Base-by-base conservation (phyloP, 2,113 vertebrate species). In the Chaetorhynchus papuensis region DNA sequence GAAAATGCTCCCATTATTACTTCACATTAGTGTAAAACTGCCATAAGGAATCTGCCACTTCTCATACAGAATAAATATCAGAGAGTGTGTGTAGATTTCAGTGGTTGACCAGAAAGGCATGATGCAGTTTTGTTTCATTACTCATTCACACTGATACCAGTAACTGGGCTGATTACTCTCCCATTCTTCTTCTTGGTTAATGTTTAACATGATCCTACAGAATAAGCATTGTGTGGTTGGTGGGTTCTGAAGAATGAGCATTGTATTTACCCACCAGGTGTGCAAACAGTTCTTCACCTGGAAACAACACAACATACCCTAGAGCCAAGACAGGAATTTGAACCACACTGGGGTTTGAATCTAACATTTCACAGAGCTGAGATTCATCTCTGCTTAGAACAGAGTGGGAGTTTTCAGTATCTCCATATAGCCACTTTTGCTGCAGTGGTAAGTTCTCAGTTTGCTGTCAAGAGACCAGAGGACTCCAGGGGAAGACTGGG, bases 31-130 rank as follows among this genome's bases (percentile, higher is more conserved):
- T 15, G 5, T 20, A 79, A 27, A 91, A 65, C 7, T 56, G 41
- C 21, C 37, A 23, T 11, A 69, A 85, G 45, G 21, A 54, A 68
- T 30, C 15, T 6, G 1, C 12, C 0, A 0, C 4, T 52, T 84
- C 26, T 56, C 20, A 41, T 44, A 17, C 2, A 44, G 35, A 21
- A 75, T 39, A 39, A 83, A 22, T 24, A 65, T 11, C 30, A 81
- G 7, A 7, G 13, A 68, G 15, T 22, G 22, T 16, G 20, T 20
- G 8, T 12, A 60, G 65, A 52, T 65, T 78, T 54, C 54, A 69
- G 45, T 26, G 54, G 20, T 2, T 69, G 26, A 78, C 13, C 41
- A 56, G 45, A 79, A 85, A 61, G 10, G 20, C 22, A 47, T 13
- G 15, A 37, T 31, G 50, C 1, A 22, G 12, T n/a, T 90, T 59